These are phyloP conservation scores for Sinella curviseta DNA, from an alignment of 1,140 invertebrate genomes.

Conservation along the genomic window DNA sequence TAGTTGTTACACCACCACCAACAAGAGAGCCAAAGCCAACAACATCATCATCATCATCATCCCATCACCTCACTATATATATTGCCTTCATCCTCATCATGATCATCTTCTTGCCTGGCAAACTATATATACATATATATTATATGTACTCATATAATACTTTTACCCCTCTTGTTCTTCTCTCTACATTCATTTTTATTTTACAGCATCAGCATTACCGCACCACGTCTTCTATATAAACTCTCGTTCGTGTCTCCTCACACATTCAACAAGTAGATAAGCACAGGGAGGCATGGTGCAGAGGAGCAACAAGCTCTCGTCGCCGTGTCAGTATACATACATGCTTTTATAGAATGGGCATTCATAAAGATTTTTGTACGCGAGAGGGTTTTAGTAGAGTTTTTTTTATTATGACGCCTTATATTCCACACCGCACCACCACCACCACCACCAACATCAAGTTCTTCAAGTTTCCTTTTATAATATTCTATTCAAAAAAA, in stretches of 20 bases:
- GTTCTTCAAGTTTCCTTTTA: neutral
- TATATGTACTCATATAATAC: neutral
- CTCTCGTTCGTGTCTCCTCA: neutral
- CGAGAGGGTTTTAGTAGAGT: neutral
- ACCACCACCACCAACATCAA: neutral
- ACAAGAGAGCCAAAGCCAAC: neutral
- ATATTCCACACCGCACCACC: too few species aligned
- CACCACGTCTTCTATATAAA: neutral
- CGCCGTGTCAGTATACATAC: neutral
- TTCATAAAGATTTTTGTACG: neutral
- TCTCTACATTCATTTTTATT: neutral
- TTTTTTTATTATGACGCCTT: neutral
- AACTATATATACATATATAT: too few species aligned
- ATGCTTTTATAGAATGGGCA: neutral
- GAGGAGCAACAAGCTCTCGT: too few species aligned
- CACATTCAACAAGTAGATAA: neutral
- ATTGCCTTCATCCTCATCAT: neutral
- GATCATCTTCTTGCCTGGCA: too few species aligned
- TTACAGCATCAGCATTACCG: neutral
- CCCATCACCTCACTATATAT: neutral
- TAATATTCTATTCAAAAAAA: too few species aligned
- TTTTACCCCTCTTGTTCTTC: neutral
- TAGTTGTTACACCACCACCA: neutral
- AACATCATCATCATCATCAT: neutral
- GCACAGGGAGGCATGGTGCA: too few species aligned